phyloP scores from a whole-genome alignment of 2,888 invertebrate genomes.

The Kuschelorhynchus macadamiae region DNA sequence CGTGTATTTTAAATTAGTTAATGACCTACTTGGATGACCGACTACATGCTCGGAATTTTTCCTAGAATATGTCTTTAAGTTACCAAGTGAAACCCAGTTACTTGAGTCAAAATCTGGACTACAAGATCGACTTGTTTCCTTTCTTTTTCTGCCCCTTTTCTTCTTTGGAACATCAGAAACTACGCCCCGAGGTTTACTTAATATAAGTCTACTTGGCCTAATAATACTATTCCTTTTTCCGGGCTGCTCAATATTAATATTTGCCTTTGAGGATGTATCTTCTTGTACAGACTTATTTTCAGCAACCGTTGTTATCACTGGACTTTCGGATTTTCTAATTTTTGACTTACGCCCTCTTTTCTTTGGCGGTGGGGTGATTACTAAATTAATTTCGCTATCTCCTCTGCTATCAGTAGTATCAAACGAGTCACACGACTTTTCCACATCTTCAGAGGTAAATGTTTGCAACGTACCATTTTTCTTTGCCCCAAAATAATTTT shows the following conservation, averaged over 20 bases:
- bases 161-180: conserved; percentile 20
- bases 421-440: conserved; percentile 41
- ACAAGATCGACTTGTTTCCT: conserved; percentile 6
- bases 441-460: conserved; percentile 22
- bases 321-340: conserved; percentile 1
- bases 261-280: background rate
- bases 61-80: conserved; percentile 21
- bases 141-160: conserved; percentile 28
- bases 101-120: conserved; percentile 25
- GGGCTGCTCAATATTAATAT: background rate
- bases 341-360: conserved; percentile 22
- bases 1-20: conserved; percentile 4
- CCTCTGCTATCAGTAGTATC: conserved; percentile 33
- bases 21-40: conserved; percentile 2
- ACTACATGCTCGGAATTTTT: conserved; percentile 14
- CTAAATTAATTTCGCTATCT: conserved; percentile 9
- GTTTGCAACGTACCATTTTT: conserved; percentile 37
- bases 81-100: conserved; percentile 19
- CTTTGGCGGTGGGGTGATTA: conserved; percentile 20
- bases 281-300: background rate
- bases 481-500: conserved; percentile 45
- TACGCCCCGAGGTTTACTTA: conserved; percentile 8
- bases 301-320: conserved; percentile 1
- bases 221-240: conserved; percentile 27
- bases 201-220: conserved; percentile 33